Percentiles rank a stretch among this genome's conserved stretches.
Evolutionary conservation across 1,140 invertebrate genomes (phyloP).

Genomic region (Ostrea denselamellosa): DNA sequence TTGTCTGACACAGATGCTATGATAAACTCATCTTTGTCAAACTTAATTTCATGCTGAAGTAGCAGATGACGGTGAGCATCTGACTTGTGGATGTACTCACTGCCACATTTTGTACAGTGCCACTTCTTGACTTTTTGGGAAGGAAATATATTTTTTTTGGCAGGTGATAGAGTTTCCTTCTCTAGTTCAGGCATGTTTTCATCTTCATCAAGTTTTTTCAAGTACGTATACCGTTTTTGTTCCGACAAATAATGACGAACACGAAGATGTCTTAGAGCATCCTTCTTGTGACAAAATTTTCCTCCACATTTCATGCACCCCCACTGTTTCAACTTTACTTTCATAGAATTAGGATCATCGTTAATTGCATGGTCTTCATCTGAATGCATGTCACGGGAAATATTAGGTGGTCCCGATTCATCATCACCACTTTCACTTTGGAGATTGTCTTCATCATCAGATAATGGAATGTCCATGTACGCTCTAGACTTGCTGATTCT

Average conservation of each 20-base stretch:
- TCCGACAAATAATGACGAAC: not conserved
- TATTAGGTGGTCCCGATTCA: not conserved
- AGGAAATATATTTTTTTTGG: not conserved
- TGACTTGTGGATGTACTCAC: not conserved
- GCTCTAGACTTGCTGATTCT: slow-evolving; percentile 19
- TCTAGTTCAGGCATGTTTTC: slow-evolving; percentile 12
- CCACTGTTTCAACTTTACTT: not conserved
- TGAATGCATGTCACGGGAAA: not conserved
- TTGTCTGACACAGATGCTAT: not conserved
- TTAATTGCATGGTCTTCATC: not conserved
- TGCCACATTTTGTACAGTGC: not conserved
- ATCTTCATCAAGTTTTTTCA: slow-evolving; percentile 2
- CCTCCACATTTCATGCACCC: not conserved
- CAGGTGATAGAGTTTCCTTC: not conserved
- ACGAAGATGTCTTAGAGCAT: slow-evolving; percentile 28
- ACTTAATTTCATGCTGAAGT: not conserved
- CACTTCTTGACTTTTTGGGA: not conserved
- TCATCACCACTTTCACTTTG: not conserved
- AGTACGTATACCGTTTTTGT: not conserved
- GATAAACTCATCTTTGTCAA: not conserved
- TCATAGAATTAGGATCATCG: not conserved
- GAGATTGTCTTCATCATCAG: not conserved
- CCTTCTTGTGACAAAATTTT: slow-evolving; percentile 16
- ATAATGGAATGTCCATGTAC: not conserved
- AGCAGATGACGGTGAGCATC: not conserved